Conservation (phyloP, 2,888 invertebrate genomes). For the Xanthia icteritia region DNA sequence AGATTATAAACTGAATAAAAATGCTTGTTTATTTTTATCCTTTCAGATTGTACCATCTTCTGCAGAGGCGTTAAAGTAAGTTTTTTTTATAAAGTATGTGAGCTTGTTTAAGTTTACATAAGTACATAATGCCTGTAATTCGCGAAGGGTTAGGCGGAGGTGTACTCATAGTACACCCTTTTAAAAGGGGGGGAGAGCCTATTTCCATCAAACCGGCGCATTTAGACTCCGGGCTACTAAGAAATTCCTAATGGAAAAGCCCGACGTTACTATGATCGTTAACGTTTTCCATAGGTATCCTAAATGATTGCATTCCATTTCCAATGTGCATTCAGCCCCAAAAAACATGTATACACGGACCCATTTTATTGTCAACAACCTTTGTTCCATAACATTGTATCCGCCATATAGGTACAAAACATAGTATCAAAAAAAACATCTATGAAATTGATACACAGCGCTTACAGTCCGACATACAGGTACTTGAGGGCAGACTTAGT, state of each 20-base stretch:
- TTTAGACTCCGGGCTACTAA: neutral
- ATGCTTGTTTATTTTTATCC: neutral
- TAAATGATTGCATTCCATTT: neutral
- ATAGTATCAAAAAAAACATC: too few species aligned
- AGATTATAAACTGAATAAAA: neutral
- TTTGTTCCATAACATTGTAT: too few species aligned
- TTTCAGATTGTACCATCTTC: constrained; percentile 27
- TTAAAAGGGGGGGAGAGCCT: neutral
- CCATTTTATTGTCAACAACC: too few species aligned
- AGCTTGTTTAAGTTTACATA: neutral
- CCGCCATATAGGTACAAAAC: too few species aligned
- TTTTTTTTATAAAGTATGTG: neutral
- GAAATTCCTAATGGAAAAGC: neutral
- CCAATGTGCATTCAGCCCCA: too few species aligned
- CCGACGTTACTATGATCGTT: neutral
- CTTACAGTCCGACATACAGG: too few species aligned
- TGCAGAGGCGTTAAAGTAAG: constrained; percentile 25
- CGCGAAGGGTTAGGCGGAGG: neutral
- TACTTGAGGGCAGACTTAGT: too few species aligned
- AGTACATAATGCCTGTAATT: neutral
- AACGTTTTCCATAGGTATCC: neutral
- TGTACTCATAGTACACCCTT: neutral
- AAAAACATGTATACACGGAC: too few species aligned
- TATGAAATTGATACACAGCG: too few species aligned
- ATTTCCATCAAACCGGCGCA: too few species aligned